Conservation (phyloP, 2,113 vertebrate species). For the Synchiropus splendidus region DNA sequence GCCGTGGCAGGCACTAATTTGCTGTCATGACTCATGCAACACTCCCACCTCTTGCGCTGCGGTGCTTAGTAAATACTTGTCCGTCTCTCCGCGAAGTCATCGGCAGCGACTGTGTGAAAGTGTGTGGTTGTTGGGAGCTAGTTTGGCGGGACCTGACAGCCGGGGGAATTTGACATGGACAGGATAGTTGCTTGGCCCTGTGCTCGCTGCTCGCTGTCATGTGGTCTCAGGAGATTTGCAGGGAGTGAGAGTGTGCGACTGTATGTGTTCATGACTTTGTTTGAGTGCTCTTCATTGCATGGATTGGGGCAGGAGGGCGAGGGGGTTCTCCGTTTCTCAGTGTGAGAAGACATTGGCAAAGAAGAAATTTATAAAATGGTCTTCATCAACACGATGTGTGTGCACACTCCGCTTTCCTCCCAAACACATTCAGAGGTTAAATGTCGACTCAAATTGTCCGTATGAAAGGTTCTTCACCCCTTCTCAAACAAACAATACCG, state of each 20-base stretch:
- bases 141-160: constrained; percentile 19
- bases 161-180: constrained; percentile 34
- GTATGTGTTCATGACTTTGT: too few relatives aligned
- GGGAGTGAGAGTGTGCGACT: background rate
- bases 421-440: too few relatives aligned
- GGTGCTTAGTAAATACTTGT: constrained; percentile 63
- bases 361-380: too few relatives aligned
- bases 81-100: constrained; percentile 42
- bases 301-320: too few relatives aligned
- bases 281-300: too few relatives aligned
- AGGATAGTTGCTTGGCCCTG: constrained; percentile 33
- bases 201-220: constrained; percentile 35
- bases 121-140: constrained; percentile 10
- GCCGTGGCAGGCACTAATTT: constrained; percentile 66
- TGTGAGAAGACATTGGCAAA: too few relatives aligned
- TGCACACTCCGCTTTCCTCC: too few relatives aligned
- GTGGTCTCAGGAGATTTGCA: constrained; percentile 27
- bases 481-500: too few relatives aligned
- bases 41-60: constrained; percentile 17
- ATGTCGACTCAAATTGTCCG: too few relatives aligned
- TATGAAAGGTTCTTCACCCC: too few relatives aligned
- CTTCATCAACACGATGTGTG: too few relatives aligned
- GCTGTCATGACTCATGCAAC: constrained; percentile 58
- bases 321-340: too few relatives aligned
- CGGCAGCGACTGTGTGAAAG: constrained; percentile 15